Evolutionary conservation across 2,113 vertebrate species (phyloP).

Genomic region (Charina bottae): DNA sequence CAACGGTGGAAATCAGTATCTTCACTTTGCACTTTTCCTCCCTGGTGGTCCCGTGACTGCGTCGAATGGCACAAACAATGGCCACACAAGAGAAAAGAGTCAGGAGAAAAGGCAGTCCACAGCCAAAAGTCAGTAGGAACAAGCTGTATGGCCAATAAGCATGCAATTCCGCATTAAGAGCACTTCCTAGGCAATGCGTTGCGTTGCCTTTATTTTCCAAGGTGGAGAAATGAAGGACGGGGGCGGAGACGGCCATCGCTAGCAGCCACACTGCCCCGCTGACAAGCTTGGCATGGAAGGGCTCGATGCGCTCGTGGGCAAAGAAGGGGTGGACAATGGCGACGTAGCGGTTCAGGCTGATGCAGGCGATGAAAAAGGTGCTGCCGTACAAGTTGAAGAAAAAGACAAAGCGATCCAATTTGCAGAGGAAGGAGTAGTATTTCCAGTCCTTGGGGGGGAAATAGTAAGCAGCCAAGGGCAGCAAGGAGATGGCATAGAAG

Average conservation of each 20-base stretch:
- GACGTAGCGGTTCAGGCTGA: conserved; percentile 83
- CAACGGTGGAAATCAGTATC: conserved; percentile 68
- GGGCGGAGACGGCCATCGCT: conserved; percentile 69
- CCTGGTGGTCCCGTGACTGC: conserved; percentile 62
- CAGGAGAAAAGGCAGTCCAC: conserved; percentile 77
- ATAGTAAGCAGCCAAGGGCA: conserved; percentile 77
- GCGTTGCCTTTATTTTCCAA: accelerated
- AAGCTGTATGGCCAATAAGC: conserved; percentile 67
- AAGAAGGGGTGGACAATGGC: conserved; percentile 79
- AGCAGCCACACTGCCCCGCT: conserved; percentile 71
- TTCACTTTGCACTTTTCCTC: conserved; percentile 76
- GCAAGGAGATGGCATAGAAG: conserved; percentile 78
- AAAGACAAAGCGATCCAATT: conserved; percentile 81
- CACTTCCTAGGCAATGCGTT: conserved; percentile 61
- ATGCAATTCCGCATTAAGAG: accelerated
- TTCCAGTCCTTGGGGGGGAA: conserved; percentile 69
- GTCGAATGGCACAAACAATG: conserved; percentile 69
- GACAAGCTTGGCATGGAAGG: conserved; percentile 68
- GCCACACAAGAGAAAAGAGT: conserved; percentile 74
- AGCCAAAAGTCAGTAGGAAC: conserved; percentile 71
- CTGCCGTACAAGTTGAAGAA: conserved; percentile 81
- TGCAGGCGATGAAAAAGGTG: conserved; percentile 81
- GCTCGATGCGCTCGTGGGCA: conserved; percentile 61
- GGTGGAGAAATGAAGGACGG: conserved; percentile 53
- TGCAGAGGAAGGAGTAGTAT: conserved; percentile 70